These are phyloP conservation scores for Papilio demoleus DNA, from an alignment of 2,888 invertebrate genomes.

Conservation along the genomic window DNA sequence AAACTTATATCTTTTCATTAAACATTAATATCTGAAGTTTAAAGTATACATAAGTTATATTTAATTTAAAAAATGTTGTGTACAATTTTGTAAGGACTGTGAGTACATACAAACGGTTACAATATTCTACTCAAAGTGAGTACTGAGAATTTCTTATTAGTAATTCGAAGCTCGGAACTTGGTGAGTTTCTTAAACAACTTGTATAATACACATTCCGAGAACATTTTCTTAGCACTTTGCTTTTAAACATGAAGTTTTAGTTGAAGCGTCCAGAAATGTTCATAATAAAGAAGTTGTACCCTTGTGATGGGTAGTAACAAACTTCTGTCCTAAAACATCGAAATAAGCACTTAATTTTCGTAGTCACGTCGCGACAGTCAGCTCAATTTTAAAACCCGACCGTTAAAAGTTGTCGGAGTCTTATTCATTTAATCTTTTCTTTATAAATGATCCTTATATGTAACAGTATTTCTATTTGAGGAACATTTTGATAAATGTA, in stretches of 20 bases:
- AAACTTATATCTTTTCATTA: neutral
- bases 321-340: neutral
- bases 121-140: slow-evolving; percentile 15
- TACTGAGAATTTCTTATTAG: slow-evolving; percentile 25
- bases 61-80: neutral
- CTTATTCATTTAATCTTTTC: neutral
- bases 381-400: neutral
- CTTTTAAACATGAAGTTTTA: slow-evolving; percentile 30
- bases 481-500: slow-evolving; percentile 3
- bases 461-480: too few species aligned
- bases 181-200: slow-evolving; percentile 34
- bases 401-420: neutral
- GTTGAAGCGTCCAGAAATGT: slow-evolving; percentile 15
- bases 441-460: too few species aligned
- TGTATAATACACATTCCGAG: slow-evolving; percentile 31
- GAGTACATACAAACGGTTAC: neutral
- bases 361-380: neutral
- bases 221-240: slow-evolving; percentile 19
- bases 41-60: neutral
- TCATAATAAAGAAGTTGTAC: neutral
- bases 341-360: neutral
- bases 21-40: neutral
- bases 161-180: slow-evolving; percentile 27
- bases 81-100: neutral
- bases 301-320: neutral